A percentile compares a stretch with the other conserved stretches of the same genome.
These are phyloP conservation scores for Colinus virginianus DNA, from an alignment of 2,113 vertebrate species.

Conservation along the genomic window DNA sequence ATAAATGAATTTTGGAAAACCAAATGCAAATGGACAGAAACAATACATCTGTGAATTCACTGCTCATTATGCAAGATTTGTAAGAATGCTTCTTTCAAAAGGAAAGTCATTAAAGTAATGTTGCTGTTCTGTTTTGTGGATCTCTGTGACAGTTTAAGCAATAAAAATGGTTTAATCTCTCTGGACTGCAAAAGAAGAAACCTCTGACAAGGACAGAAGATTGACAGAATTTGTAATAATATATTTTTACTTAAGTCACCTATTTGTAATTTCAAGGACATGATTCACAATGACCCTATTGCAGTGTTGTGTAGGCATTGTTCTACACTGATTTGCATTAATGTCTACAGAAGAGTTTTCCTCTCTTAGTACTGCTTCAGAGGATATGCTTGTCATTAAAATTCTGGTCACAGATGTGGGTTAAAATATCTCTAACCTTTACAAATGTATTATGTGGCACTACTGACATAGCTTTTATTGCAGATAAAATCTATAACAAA, in stretches of 20 bases:
- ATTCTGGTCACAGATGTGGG: conserved; percentile 78
- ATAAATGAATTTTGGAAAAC: conserved; percentile 21
- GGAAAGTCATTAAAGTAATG: conserved; percentile 74
- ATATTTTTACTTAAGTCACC: conserved; percentile 75
- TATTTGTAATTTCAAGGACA: conserved; percentile 80
- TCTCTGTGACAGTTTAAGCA: conserved; percentile 73
- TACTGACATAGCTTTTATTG: conserved; percentile 78
- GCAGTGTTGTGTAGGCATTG: conserved; percentile 46
- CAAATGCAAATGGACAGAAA: conserved; percentile 52
- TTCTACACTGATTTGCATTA: conserved; percentile 74
- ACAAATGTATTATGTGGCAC: conserved; percentile 79
- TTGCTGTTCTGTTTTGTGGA: conserved; percentile 60
- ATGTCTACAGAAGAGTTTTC: conserved; percentile 62
- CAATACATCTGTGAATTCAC: conserved; percentile 59
- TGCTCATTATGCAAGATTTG: conserved; percentile 66
- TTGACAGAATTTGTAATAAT: conserved; percentile 73
- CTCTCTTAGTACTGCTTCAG: conserved; percentile 58
- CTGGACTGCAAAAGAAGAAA: conserved; percentile 65
- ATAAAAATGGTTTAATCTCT: conserved; percentile 74
- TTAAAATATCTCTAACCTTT: conserved; percentile 82
- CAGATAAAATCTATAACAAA: conserved; percentile 81
- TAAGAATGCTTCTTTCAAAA: conserved; percentile 71
- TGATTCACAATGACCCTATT: conserved; percentile 69
- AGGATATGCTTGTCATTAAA: conserved; percentile 67
- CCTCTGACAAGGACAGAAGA: conserved; percentile 70